Percentiles rank a stretch among this genome's conserved stretches.
phyloP scores from a whole-genome alignment of 2,888 invertebrate genomes.

The Yponomeuta sedellus region DNA sequence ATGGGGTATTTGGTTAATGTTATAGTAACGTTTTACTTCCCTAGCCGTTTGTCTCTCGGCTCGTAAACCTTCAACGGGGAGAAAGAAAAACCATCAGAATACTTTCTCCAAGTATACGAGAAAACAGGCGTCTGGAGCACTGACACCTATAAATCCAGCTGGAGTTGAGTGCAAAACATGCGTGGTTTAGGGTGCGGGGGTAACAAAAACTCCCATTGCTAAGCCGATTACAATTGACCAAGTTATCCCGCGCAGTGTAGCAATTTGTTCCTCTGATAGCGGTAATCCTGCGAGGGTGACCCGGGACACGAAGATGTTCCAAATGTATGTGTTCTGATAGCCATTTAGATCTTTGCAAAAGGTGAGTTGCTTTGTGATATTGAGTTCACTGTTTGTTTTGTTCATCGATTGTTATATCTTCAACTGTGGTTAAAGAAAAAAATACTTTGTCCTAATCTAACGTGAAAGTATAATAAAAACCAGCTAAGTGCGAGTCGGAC shows the following conservation, averaged over 20 bases:
- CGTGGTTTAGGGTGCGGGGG: not conserved
- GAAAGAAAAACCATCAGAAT: not conserved
- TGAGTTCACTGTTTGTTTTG: not conserved
- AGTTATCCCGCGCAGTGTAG: conserved; percentile 1
- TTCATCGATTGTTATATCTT: too few species aligned
- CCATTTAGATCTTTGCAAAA: not conserved
- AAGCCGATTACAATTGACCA: conserved; percentile 9
- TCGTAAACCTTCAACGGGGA: not conserved
- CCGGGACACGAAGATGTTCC: not conserved
- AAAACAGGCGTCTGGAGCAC: not conserved
- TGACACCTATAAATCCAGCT: not conserved
- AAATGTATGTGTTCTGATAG: not conserved
- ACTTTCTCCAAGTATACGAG: not conserved
- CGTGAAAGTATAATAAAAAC: too few species aligned
- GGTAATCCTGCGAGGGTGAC: conserved; percentile 9
- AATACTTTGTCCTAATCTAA: too few species aligned
- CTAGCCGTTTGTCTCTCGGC: not conserved
- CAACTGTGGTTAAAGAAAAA: too few species aligned
- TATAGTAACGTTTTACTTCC: not conserved
- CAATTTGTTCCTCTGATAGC: conserved; percentile 5
- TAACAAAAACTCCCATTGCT: conserved; percentile 1
- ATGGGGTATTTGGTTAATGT: not conserved
- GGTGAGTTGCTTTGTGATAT: not conserved
- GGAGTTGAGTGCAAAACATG: not conserved
- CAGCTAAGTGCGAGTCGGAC: too few species aligned